Evolutionary conservation across 2,113 vertebrate species (phyloP).

Genomic region (Halichoerus grypus): DNA sequence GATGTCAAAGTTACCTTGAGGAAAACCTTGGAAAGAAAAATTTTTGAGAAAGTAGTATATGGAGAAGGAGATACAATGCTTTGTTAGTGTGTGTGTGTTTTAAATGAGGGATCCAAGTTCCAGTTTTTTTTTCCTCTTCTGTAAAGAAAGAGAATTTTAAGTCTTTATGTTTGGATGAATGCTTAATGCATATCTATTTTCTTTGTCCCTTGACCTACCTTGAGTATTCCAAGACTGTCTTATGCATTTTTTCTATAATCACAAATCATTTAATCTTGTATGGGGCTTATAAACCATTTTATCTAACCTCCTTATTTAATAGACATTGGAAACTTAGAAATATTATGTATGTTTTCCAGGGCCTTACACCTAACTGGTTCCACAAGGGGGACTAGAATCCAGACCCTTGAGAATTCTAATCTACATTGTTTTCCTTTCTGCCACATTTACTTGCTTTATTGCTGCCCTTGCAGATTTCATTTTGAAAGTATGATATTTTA

Average conservation of each 20-base stretch:
- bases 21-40: slow-evolving; percentile 36
- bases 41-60: slow-evolving; percentile 45
- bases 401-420: neutral
- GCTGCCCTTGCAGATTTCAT: neutral
- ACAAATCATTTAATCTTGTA: neutral
- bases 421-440: neutral
- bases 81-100: neutral
- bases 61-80: neutral
- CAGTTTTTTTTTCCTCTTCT: neutral
- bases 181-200: neutral
- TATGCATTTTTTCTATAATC: neutral
- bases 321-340: neutral
- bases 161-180: neutral
- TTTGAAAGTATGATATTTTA: neutral
- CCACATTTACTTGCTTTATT: neutral
- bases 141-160: neutral
- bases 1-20: slow-evolving; percentile 72
- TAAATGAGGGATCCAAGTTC: neutral
- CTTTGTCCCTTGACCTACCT: neutral
- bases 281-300: neutral
- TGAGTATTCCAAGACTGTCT: neutral
- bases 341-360: neutral
- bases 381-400: neutral
- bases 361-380: neutral
- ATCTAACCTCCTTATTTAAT: neutral